Percentiles rank a stretch among this genome's conserved stretches.
Evolutionary conservation across 2,888 invertebrate species (phyloP).

Genomic region (Eupithecia subfuscata): DNA sequence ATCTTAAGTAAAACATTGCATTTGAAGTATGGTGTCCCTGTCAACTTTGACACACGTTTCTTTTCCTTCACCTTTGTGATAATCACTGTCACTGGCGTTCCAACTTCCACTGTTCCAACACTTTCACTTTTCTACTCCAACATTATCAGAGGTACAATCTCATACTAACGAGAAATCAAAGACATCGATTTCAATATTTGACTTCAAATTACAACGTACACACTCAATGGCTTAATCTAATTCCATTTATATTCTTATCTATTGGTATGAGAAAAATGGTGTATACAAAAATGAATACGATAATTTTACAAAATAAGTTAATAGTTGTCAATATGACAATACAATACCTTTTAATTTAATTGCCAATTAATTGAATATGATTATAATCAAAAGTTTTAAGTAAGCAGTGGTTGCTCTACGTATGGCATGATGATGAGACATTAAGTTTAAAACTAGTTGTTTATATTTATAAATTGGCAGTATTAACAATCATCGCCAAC

Average conservation of each 20-base stretch:
- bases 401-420: background rate
- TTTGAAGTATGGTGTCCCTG: constrained; percentile 13
- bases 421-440: constrained; percentile 8
- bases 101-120: constrained; percentile 26
- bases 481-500: constrained; percentile 21
- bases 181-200: constrained; percentile 26
- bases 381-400: background rate
- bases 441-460: constrained; percentile 17
- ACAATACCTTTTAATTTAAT: background rate
- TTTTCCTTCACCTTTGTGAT: constrained; percentile 22
- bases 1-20: constrained; percentile 28
- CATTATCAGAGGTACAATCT: constrained; percentile 21
- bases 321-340: constrained; percentile 27
- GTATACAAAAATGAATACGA: constrained; percentile 20
- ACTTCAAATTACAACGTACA: constrained; percentile 28
- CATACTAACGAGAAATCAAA: constrained; percentile 16
- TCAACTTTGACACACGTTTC: constrained; percentile 29
- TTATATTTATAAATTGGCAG: constrained; percentile 31
- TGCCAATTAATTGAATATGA: constrained; percentile 4
- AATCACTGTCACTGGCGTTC: constrained; percentile 20
- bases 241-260: constrained; percentile 17
- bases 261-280: constrained; percentile 16
- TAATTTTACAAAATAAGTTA: constrained; percentile 6
- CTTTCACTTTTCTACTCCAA: constrained; percentile 15
- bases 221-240: constrained; percentile 22